Evolutionary conservation across 2,888 invertebrate species (phyloP), one percentile per base, ranked within the genome.

Genomic region (Apocheima hispidaria): DNA sequence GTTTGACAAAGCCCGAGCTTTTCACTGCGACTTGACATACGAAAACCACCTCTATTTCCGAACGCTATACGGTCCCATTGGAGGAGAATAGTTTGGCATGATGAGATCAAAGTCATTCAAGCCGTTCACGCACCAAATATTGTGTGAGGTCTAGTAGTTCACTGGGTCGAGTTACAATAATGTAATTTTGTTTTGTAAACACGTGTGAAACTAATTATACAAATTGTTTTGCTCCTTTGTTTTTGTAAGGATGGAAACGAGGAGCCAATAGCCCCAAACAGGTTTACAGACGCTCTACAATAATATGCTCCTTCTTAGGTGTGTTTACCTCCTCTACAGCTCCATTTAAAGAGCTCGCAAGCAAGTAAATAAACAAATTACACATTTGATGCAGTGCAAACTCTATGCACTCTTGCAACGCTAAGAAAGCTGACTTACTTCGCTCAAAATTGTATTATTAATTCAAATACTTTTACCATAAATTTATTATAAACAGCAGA

Each of bases 61-160:
- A 6, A 2, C 6, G 9, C n/a, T n/a, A 23, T 63, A 64, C 38
- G 48, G 60, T 55, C 18, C 38, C 38, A 44, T 54, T 38, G 36
- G 16, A 35, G 58, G 74, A 48, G 72, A 40, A 61, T 44, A 21
- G 48, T 64, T 44, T 59, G 71, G 65, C 60, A 54, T 61, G 77
- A 77, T 72, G 78, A 75, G 81, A 82, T 79, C 73, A 76, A 73
- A 77, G 74, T 78, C 82, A 83, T 62, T 56, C 52, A 52, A 55
- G 61, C 83, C 71, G 80, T 88, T 87, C 87, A 89, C 90, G 90
- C 88, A 88, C 89, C 82, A 84, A 69, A 88, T 87, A 80, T 75
- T 80, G 79, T 79, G 82, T 78, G 77, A 79, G 74, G 77, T 78
- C 80, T 77, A 85, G 73, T 89, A 73, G 90, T 89, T 88, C 81